phyloP scores from a whole-genome alignment of 2,113 vertebrate genomes.

The Cranoglanis bouderius region DNA sequence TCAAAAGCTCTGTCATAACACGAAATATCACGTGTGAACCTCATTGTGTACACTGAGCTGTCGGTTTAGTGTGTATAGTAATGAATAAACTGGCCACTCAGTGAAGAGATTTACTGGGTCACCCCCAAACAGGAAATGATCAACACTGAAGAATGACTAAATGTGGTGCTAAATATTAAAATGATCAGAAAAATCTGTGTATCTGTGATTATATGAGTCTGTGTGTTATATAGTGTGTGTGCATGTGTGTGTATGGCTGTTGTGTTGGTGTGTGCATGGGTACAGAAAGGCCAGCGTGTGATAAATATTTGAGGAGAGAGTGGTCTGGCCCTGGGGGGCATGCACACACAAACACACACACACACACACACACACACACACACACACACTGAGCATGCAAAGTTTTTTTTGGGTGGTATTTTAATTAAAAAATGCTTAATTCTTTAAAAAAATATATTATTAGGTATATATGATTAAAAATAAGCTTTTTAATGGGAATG shows the following conservation, averaged over 20 bases:
- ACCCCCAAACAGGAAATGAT: neutral
- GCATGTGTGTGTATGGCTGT: neutral
- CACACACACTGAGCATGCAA: neutral
- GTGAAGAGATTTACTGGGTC: neutral
- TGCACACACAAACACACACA: neutral
- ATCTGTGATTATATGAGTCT: neutral
- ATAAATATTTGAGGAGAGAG: neutral
- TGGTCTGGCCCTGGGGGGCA: neutral
- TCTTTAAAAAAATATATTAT: too few species aligned
- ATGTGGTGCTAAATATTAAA: neutral
- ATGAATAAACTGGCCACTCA: neutral
- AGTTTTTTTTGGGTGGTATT: neutral
- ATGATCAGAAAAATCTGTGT: neutral
- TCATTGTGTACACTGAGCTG: neutral
- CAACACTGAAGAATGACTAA: neutral
- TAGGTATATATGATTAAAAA: too few species aligned
- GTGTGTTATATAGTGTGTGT: neutral
- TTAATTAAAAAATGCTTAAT: neutral
- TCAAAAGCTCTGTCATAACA: neutral
- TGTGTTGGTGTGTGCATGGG: neutral
- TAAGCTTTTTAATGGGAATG: too few species aligned
- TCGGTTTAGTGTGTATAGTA: neutral
- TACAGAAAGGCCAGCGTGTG: neutral
- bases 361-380: constrained; percentile 5
- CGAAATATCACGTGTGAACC: neutral